A percentile compares a stretch with the other conserved stretches of the same genome.
Conservation (phyloP, 2,888 invertebrate genomes). For the Lepas anatifera region DNA sequence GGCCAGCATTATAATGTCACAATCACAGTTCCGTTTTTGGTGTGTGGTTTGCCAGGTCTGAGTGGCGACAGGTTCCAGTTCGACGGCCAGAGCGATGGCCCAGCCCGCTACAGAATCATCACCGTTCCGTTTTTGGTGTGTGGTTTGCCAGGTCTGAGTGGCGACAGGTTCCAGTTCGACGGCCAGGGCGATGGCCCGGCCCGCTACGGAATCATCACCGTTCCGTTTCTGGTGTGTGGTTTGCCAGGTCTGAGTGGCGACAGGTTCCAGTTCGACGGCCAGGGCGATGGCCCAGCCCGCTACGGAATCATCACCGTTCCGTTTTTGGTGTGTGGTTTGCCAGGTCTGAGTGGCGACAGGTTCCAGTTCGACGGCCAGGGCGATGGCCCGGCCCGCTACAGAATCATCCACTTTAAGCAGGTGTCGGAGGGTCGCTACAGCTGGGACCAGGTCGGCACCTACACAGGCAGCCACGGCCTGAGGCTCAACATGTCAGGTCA, state of each 20-base stretch:
- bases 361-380: constrained; percentile 83
- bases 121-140: too few species aligned
- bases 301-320: constrained; percentile 96
- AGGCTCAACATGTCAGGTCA: constrained; percentile 65
- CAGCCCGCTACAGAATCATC: constrained; percentile 87
- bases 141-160: too few species aligned
- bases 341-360: constrained; percentile 76
- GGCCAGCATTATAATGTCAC: too few species aligned
- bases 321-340: too few species aligned
- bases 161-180: too few species aligned
- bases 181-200: too few species aligned
- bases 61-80: constrained; percentile 83
- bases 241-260: constrained; percentile 83
- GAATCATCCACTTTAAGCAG: constrained; percentile 90
- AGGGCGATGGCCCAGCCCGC: constrained; percentile 86
- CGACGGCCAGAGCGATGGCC: constrained; percentile 81
- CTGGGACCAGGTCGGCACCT: constrained; percentile 80
- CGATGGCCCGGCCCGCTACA: constrained; percentile 88
- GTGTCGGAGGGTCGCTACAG: constrained; percentile 55
- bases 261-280: constrained; percentile 74
- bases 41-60: too few species aligned
- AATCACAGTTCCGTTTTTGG: too few species aligned
- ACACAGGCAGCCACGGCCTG: constrained; percentile 66
- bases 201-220: too few species aligned
- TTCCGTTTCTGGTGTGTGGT: too few species aligned